Conservation (phyloP, 1,140 invertebrate genomes). For the Cyclargus thomasi region DNA sequence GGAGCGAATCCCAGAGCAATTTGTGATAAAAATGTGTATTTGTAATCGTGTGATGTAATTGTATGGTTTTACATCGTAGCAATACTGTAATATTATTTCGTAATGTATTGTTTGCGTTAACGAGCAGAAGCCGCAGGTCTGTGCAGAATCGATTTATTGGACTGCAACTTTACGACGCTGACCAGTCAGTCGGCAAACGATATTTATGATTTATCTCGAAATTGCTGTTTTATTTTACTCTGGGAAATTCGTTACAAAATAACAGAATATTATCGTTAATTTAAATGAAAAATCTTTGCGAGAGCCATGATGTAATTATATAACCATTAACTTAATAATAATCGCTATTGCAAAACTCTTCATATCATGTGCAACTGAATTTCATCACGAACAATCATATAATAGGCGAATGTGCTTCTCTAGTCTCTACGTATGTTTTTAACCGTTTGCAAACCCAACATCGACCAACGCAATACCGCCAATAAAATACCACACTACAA, state of each 20-base stretch:
- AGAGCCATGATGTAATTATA: too few species aligned
- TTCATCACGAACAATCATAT: too few species aligned
- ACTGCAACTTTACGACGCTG: neutral
- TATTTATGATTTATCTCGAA: constrained; percentile 1
- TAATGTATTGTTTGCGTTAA: neutral
- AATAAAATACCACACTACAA: neutral
- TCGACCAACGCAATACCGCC: too few species aligned
- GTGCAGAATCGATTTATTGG: neutral
- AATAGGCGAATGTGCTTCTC: too few species aligned
- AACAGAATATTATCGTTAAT: too few species aligned
- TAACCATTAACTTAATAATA: too few species aligned
- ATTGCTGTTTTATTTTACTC: neutral
- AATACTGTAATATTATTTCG: neutral
- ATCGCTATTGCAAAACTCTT: too few species aligned
- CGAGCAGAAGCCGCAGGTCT: neutral
- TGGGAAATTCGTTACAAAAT: neutral
- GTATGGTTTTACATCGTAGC: neutral
- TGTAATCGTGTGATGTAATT: neutral
- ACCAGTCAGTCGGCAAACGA: neutral
- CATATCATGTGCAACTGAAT: too few species aligned
- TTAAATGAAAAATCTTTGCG: too few species aligned
- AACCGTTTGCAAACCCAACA: too few species aligned
- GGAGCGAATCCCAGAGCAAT: neutral
- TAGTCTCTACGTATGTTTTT: too few species aligned
- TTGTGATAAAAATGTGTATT: neutral